These are phyloP conservation scores for Platygyra sinensis DNA, from an alignment of 64 coral and sea anemone genomes.

Conservation along the genomic window DNA sequence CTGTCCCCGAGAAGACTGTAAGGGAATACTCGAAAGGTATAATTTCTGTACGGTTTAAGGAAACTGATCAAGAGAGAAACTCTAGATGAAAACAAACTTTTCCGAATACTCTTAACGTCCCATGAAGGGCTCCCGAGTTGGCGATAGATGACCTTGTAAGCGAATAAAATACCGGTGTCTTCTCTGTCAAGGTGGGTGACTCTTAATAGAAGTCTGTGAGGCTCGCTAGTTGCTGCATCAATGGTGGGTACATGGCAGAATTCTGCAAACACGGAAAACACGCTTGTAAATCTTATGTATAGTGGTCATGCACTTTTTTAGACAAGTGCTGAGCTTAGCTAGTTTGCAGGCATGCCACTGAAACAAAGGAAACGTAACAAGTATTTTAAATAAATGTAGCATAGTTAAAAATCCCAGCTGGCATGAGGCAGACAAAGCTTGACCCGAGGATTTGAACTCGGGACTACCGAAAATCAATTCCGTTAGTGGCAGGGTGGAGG, in stretches of 20 bases:
- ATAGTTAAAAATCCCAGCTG: too few relatives aligned
- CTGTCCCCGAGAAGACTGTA: background rate
- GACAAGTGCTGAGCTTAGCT: too few relatives aligned
- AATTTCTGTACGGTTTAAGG: background rate
- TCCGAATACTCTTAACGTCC: background rate
- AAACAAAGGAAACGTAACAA: too few relatives aligned
- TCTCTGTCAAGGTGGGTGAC: background rate
- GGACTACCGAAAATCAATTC: too few relatives aligned
- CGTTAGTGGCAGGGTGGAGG: too few relatives aligned
- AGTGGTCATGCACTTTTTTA: too few relatives aligned
- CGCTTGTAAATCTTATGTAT: too few relatives aligned
- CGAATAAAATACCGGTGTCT: background rate
- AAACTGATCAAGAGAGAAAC: too few relatives aligned
- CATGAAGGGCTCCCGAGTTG: background rate
- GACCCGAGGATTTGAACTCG: too few relatives aligned
- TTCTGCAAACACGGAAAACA: background rate
- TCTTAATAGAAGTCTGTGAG: background rate
- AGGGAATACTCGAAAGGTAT: background rate
- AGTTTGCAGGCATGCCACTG: too few relatives aligned
- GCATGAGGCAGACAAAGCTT: too few relatives aligned
- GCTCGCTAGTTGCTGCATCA: background rate
- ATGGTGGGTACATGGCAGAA: background rate
- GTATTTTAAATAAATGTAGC: too few relatives aligned
- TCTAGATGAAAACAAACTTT: background rate
- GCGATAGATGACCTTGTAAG: background rate